Base-by-base conservation (phyloP, 2,797 vertebrate species). In the Lateolabrax maculatus region DNA sequence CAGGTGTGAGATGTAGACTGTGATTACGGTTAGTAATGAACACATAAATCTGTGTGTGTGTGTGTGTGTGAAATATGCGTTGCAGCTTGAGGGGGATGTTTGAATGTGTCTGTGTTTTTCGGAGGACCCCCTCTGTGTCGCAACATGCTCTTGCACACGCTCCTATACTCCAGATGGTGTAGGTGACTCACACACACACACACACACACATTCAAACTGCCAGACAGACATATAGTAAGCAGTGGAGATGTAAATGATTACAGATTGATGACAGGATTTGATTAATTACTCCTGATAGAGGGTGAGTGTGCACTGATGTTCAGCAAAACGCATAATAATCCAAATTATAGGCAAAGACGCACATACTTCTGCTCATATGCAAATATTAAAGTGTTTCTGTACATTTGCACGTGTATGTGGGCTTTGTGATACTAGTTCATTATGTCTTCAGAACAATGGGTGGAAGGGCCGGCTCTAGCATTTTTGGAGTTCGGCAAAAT, bases 161-260 rank as follows among this genome's bases (percentile, higher is more conserved):
- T 85, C 74, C 85, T 88, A 89, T 92, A 84, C 88, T 94, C 93
- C 95, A 95, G 94, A 95, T 96, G 95, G 95, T 93, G 89, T 87
- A 90, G 92, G 92, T 95, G 93, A 93, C 90, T 91, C 90, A 76
- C 72, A 72, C 76, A 71, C 65, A 77, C 75, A 55, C 57, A 71
- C 66, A 81, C 61, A 77, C 79, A 80, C 71, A 83, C 78, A 71
- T 66, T 39, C 68, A 88, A 80, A 84, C 77, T 85, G 88, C 83
- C 83, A 89, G 88, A 88, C 90, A 89, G 87, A 91, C 90, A 81
- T 83, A 89, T 74, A 86, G 82, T 86, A 78, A 86, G 85, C 84
- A 84, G 83, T 19, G 12, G 67, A 78, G 91, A 95, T 92, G 92
- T 94, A 94, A 94, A 91, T 92, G 90, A 93, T 92, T 92, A 88